Conservation (phyloP, 1,140 invertebrate genomes). For the Pararge aegeria region DNA sequence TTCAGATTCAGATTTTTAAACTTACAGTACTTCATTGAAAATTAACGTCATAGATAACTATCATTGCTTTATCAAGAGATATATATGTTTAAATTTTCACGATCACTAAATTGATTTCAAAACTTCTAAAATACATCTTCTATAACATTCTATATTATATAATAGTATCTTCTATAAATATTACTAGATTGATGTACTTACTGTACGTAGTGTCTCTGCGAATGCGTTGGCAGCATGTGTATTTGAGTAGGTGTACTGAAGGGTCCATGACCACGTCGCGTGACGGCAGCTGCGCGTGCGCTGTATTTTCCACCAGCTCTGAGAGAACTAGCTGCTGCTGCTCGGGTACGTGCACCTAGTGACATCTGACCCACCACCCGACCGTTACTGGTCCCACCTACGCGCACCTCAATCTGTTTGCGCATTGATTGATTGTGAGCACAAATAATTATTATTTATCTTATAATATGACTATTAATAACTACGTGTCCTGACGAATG, state of each 20-base stretch:
- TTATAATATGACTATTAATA: no score
- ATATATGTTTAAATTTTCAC: no score
- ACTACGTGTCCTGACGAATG: no score
- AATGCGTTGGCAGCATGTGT: conserved; percentile 70
- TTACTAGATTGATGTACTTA: conserved; percentile 35
- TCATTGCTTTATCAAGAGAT: no score
- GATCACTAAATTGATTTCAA: no score
- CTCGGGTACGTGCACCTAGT: conserved; percentile 56
- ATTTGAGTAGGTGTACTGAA: conserved; percentile 65
- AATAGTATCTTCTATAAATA: not conserved
- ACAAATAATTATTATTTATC: no score
- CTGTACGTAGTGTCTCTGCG: conserved; percentile 70
- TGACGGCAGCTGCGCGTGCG: conserved; percentile 67
- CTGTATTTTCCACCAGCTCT: conserved; percentile 62
- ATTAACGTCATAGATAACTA: no score
- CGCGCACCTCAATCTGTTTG: conserved; percentile 40
- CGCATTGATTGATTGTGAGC: not conserved
- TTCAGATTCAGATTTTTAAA: no score
- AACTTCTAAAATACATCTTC: no score
- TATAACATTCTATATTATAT: no score
- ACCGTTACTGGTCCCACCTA: conserved; percentile 68
- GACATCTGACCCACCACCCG: conserved; percentile 77
- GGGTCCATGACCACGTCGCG: conserved; percentile 59
- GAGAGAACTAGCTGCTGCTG: conserved; percentile 63
- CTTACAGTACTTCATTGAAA: no score